Evolutionary conservation across 1,140 invertebrate species (phyloP), one percentile per base, ranked within the genome.

Genomic region (Pseudomyrmex pallidus): DNA sequence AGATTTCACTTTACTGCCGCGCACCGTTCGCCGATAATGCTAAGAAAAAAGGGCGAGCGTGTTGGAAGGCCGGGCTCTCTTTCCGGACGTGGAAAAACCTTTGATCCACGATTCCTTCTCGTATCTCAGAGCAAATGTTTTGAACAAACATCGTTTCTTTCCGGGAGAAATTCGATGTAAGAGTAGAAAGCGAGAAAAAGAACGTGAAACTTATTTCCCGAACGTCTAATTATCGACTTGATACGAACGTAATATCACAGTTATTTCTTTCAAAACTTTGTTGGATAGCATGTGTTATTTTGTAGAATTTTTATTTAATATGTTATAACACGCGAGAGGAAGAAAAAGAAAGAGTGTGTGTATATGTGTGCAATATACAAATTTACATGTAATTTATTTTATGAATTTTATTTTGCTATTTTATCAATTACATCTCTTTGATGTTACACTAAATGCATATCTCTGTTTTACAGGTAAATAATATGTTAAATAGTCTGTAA

Each of bases 31-130:
- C 50, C 61, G 74, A 87, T 89, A 83, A 80, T 72, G 48, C 80
- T 74, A 57, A 57, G 64, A 73, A 74, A 74, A 68, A 74, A 52
- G 0, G 84, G 67, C 66, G 62, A 82, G 74, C 84, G 77, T 72
- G 80, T 89, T 84, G 73, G 82, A 87, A 83, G 77, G 72, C 67
- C 66, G 73, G 67, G 35, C 35, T 44, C 67, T 77, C 82, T 68
- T 85, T 73, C 62, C 50, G 22, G 46, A 62, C 48, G 48, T 54
- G 73, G 56, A 50, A 52, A 35, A 84, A 84, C 25, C 78, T 84
- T 84, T 86, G 83, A 84, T 76, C 63, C 56, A 13, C 44, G 56
- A 74, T 70, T 77, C 35, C 67, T 15, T 76, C 46, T 35, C 5
- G 76, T 48, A 61, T 85, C 59, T 82, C 44, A 25, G 68, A 46